Conservation (phyloP, 2,888 invertebrate species). For the Spisula subtruncata region DNA sequence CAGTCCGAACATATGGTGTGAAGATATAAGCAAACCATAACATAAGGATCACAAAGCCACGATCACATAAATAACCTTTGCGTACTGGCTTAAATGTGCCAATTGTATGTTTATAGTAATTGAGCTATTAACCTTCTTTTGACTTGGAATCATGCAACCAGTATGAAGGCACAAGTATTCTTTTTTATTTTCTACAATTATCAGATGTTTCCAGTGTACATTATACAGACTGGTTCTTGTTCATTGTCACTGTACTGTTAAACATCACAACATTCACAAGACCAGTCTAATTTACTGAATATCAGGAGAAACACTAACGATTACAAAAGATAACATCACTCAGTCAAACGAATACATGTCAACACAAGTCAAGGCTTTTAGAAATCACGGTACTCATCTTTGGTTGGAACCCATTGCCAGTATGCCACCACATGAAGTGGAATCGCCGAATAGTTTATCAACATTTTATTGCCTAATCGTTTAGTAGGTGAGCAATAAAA, state of each 20-base stretch:
- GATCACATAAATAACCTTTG: no score
- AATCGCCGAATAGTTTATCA: neutral
- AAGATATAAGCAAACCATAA: no score
- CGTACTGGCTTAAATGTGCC: no score
- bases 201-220: neutral
- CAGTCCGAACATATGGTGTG: no score
- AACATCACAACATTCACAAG: neutral
- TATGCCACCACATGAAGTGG: neutral
- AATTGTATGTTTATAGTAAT: no score
- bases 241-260: neutral
- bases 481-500: neutral
- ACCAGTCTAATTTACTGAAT: neutral
- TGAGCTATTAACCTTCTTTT: no score
- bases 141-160: no score
- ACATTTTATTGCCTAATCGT: constrained; percentile 7
- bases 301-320: neutral
- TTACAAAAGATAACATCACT: neutral
- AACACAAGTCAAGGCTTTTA: neutral
- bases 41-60: no score
- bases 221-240: neutral
- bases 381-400: neutral
- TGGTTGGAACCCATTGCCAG: neutral
- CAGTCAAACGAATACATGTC: neutral
- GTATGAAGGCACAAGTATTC: neutral
- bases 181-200: neutral